Conservation (phyloP, 2,888 invertebrate genomes). For the Formica aserva region DNA sequence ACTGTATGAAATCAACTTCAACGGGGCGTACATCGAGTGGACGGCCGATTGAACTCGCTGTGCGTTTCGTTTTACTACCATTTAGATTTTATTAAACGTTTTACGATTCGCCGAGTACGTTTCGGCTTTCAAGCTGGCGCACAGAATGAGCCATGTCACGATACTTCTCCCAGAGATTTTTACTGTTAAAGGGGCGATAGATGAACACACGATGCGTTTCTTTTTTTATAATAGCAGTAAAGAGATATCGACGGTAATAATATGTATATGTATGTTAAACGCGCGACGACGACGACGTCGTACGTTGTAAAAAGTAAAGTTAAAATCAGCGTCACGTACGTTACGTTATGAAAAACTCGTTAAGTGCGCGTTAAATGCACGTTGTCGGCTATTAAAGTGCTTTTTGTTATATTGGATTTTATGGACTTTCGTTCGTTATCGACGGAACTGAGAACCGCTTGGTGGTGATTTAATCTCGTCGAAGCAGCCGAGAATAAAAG, state of each 20-base stretch:
- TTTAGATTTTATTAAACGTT: slow-evolving; percentile 79
- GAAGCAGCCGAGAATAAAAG: slow-evolving; percentile 37
- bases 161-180: slow-evolving; percentile 15
- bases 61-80: slow-evolving; percentile 64
- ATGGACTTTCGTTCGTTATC: slow-evolving; percentile 45
- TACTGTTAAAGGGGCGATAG: slow-evolving; percentile 54
- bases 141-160: slow-evolving; percentile 32
- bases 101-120: slow-evolving; percentile 71
- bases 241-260: neutral
- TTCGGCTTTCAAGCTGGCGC: slow-evolving; percentile 47
- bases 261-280: neutral
- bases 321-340: slow-evolving; percentile 42
- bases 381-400: slow-evolving; percentile 49
- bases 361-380: slow-evolving; percentile 49
- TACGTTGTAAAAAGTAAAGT: slow-evolving; percentile 21
- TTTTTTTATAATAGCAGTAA: neutral
- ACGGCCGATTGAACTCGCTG: slow-evolving; percentile 39
- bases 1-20: slow-evolving; percentile 78
- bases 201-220: slow-evolving; percentile 24
- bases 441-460: slow-evolving; percentile 39
- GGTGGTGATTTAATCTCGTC: slow-evolving; percentile 38
- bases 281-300: neutral
- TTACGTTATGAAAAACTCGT: slow-evolving; percentile 40
- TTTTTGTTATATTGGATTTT: slow-evolving; percentile 47
- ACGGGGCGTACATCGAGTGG: slow-evolving; percentile 55